These are phyloP conservation scores for Cephalopterus ornatus DNA, from an alignment of 2,113 vertebrate genomes.

Conservation along the genomic window DNA sequence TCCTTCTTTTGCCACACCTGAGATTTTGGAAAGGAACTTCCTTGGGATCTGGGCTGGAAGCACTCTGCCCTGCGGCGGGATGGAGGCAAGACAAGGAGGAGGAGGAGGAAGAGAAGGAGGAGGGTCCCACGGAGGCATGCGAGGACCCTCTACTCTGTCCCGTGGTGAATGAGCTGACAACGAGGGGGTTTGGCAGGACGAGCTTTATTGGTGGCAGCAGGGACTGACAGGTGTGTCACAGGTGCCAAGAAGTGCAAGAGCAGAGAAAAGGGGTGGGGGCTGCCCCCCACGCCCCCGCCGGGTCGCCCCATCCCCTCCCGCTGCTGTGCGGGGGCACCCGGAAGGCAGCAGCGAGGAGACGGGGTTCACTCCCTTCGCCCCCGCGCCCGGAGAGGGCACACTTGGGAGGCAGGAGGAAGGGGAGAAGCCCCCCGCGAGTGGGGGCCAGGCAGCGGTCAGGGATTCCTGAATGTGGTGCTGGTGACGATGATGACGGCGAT, in stretches of 20 bases:
- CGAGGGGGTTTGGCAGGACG: fast-evolving
- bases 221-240: background rate
- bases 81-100: background rate
- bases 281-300: fast-evolving
- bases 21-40: background rate
- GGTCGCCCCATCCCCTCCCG: background rate
- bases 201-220: background rate
- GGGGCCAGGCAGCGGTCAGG: fast-evolving
- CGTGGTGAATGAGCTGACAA: background rate
- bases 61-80: fast-evolving
- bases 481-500: fast-evolving
- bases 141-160: background rate
- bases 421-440: background rate
- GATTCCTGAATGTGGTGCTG: fast-evolving
- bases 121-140: background rate
- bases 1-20: background rate
- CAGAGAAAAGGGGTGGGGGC: no score
- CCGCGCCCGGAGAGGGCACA: fast-evolving
- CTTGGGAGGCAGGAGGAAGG: background rate
- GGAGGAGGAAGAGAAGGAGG: background rate
- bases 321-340: background rate
- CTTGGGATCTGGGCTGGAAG: background rate
- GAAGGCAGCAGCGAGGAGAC: background rate
- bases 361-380: fast-evolving
- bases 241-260: background rate